These are phyloP conservation scores for Lymantria dispar DNA, from an alignment of 2,888 invertebrate species.

Conservation along the genomic window DNA sequence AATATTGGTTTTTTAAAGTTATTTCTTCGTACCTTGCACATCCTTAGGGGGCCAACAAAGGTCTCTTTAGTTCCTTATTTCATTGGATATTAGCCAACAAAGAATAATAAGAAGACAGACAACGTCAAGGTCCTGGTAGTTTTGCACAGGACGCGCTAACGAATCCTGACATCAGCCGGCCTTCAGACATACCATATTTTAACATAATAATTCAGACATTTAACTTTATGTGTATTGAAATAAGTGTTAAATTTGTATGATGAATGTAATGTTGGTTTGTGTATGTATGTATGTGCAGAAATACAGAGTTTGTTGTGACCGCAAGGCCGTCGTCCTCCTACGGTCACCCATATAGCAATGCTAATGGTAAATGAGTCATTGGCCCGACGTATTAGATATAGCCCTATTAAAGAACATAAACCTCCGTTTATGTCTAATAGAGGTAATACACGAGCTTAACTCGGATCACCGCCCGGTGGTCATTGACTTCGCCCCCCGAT, in stretches of 20 bases:
- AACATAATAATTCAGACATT: neutral
- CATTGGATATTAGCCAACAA: constrained; percentile 29
- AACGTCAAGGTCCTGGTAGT: constrained; percentile 36
- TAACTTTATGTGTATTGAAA: neutral
- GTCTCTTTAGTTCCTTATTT: constrained; percentile 15
- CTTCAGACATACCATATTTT: constrained; percentile 12
- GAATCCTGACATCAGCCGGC: constrained; percentile 42
- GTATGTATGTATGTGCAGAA: constrained; percentile 21
- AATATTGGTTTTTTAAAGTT: neutral
- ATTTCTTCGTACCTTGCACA: constrained; percentile 14
- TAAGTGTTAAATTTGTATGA: constrained; percentile 24
- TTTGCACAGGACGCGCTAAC: constrained; percentile 33
- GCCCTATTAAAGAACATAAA: no score
- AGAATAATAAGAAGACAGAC: constrained; percentile 19
- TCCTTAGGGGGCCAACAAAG: constrained; percentile 7
- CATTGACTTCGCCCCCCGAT: no score
- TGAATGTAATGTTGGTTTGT: constrained; percentile 8
- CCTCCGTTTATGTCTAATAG: no score
- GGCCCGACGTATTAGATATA: no score
- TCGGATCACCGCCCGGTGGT: no score
- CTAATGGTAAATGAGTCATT: constrained; percentile 41
- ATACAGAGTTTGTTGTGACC: constrained; percentile 22
- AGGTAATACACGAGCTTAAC: no score
- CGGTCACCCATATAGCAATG: constrained; percentile 57
- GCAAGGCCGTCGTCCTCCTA: constrained; percentile 69